These are phyloP conservation scores for Bombus picipes DNA, from an alignment of 1,140 invertebrate genomes.

Conservation along the genomic window DNA sequence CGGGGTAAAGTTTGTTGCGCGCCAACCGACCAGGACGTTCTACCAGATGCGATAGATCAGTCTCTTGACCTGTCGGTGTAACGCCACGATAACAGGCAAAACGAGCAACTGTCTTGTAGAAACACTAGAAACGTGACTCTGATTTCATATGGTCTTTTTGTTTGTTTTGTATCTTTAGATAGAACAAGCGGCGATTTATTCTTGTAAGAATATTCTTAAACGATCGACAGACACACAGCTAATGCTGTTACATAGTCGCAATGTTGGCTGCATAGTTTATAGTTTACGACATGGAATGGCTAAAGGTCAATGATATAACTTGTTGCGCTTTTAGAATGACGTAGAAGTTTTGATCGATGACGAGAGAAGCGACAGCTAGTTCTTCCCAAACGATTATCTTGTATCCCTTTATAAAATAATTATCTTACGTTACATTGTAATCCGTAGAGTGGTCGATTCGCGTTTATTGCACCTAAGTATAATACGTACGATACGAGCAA, in stretches of 20 bases:
- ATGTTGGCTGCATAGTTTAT: background rate
- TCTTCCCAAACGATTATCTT: too few species aligned
- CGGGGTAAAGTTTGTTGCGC: slow-evolving; percentile 71
- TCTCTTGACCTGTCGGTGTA: slow-evolving; percentile 44
- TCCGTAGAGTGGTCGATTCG: background rate
- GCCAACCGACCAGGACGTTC: slow-evolving; percentile 36
- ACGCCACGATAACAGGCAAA: slow-evolving; percentile 37
- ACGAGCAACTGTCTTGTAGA: background rate
- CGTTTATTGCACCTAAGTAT: background rate
- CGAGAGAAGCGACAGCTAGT: background rate
- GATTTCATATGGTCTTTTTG: background rate
- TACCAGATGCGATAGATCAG: slow-evolving; percentile 52
- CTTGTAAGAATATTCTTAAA: background rate
- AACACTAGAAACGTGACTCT: background rate
- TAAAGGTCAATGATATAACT: slow-evolving; percentile 16
- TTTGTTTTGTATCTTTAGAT: background rate
- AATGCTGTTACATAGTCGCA: background rate
- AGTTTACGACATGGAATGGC: background rate
- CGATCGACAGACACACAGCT: background rate
- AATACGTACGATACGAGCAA: too few species aligned
- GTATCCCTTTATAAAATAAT: too few species aligned
- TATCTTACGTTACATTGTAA: background rate
- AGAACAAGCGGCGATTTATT: background rate
- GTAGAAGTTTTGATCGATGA: background rate
- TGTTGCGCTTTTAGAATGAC: background rate